Base-by-base conservation (phyloP, 2,113 vertebrate species). In the Archilochus colubris region DNA sequence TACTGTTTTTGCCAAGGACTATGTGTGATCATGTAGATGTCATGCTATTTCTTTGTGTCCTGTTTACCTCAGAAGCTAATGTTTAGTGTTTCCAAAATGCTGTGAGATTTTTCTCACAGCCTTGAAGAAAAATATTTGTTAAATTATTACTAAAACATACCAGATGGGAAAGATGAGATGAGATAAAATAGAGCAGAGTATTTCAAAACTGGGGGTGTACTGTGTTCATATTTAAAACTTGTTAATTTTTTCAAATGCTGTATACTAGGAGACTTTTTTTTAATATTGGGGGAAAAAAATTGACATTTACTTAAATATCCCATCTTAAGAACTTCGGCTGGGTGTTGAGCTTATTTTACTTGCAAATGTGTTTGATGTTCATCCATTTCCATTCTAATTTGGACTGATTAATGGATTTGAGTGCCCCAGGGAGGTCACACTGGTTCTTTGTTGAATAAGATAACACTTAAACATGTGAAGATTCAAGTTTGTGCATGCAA, bases 71-170 rank as follows among this genome's bases (percentile, higher is more conserved):
- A 53, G 18, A 18, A 55, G 73, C 86, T 74, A 82, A 88, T 95
- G 58, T 74, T 77, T 93, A 75, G 33, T 89, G 72, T 93, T 88
- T 91, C 46, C 57, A 59, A 91, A 96, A 79, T 58, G 87, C 77
- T 64, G 4, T 14, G 81, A 85, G 62, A 73, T 93, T 85, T 73
- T 94, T 89, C 16, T 85, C 88, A 94, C 91, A 93, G 72, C 48
- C 64, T 74, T 58, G 88, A 91, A 91, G 85, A 93, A 73, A 94
- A 95, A 85, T 93, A 93, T 83, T 93, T 89, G 63, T 85, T 66
- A 91, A 82, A 77, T 80, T 91, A 86, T 86, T 86, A 36, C 54
- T 91, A 68, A 88, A 64, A 51, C 27, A 25, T 82, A 86, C 15
- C 93, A 94, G 89, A 95, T 93, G 95, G 96, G 88, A 86, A 86